Base-by-base conservation (phyloP, 2,113 vertebrate species). In the Hemiscyllium ocellatum region DNA sequence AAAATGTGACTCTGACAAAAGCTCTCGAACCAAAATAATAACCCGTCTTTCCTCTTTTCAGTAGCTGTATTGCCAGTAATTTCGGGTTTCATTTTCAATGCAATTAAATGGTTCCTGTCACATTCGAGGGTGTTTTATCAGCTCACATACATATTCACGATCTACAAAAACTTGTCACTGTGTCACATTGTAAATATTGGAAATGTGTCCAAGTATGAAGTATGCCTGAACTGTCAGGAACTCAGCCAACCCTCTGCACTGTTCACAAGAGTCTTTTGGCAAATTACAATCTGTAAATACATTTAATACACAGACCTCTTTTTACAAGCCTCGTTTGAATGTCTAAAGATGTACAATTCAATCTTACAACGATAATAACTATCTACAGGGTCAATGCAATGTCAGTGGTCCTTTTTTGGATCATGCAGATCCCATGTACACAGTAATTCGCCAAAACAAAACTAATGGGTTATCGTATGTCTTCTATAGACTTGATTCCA, bases 161-260 rank as follows among this genome's bases (percentile, higher is more conserved):
- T 89, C 50, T 56, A 61, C 86, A 89, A 89, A 61, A 89, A 89
- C 86, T 52, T 56, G 50, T 89, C 50, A 89, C 50, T 29, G 24
- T 89, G 86, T 52, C 86, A 89, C 50, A 89, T 89, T 89, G 50
- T 89, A 89, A 89, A 89, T 89, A 50, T 52, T 52, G 26, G 86
- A 89, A 50, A 89, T 13, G 50, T 80, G 76, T 80, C 76, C 76
- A 80, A 80, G 76, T 89, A 56, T 56, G 86, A 50, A 52, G 50
- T 56, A 86, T 24, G 83, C 47, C 47, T 56, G 50, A 89, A 37
- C 76, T 80, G 76, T 80, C 76, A 80, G 76, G n/a, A 80, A 80
- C 12, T 13, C n/a, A 80, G 76, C 76, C 76, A 80, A 80, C 37
- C 76, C 76, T 80, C 76, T 80, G 76, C 8, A 13, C 76, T 37